Evolutionary conservation across 2,888 invertebrate species (phyloP).

Genomic region (Gnatocerus cornutus): DNA sequence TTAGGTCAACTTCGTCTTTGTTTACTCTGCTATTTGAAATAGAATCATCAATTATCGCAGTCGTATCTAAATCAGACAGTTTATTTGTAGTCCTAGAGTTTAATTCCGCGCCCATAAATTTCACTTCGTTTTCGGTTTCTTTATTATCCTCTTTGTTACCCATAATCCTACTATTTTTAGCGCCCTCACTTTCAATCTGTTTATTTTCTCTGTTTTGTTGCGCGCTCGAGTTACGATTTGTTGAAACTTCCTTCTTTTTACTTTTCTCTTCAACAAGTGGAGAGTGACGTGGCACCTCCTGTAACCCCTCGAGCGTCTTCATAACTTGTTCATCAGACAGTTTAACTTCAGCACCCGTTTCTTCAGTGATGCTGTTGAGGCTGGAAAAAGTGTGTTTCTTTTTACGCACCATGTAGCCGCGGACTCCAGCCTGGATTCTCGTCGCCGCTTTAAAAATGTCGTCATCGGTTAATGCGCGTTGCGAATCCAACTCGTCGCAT

Average conservation of each 20-base stretch:
- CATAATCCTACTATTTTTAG: conserved; percentile 25
- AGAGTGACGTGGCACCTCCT: conserved; percentile 48
- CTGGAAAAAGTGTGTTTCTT: conserved; percentile 33
- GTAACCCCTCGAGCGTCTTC: conserved; percentile 44
- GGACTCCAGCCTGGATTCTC: conserved; percentile 79
- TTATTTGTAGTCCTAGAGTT: conserved; percentile 35
- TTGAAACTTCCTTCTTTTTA: no score
- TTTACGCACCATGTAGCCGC: conserved; percentile 74
- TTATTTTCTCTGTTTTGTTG: neutral
- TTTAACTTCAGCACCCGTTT: conserved; percentile 26
- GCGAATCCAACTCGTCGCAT: conserved; percentile 32
- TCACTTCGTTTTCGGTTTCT: conserved; percentile 33
- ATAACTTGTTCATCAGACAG: conserved; percentile 49
- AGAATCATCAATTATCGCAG: conserved; percentile 34
- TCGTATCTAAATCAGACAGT: conserved; percentile 22
- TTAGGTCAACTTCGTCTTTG: conserved; percentile 33
- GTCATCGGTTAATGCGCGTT: conserved; percentile 59
- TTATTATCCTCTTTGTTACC: conserved; percentile 31
- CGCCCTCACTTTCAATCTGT: conserved; percentile 12
- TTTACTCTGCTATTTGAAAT: conserved; percentile 34
- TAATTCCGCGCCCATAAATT: conserved; percentile 28
- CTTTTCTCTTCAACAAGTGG: neutral
- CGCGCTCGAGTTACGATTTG: neutral
- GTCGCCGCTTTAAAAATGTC: conserved; percentile 73
- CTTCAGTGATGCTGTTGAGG: conserved; percentile 49